Base-by-base conservation (phyloP, 2,797 vertebrate genomes). In the Gallinago solitaria region DNA sequence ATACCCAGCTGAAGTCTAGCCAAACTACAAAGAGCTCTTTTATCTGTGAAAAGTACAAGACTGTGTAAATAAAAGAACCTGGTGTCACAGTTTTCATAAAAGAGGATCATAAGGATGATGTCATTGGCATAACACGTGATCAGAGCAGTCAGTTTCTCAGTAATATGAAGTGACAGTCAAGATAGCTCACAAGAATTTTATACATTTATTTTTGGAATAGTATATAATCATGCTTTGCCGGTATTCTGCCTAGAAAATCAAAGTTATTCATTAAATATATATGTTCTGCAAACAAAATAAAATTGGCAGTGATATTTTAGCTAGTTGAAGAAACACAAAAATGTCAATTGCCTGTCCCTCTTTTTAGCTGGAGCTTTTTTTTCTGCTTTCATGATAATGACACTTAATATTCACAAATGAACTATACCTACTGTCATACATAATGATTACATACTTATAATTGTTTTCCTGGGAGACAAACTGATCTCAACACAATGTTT, bases 111-210 rank as follows among this genome's bases (percentile, higher is more conserved):
- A 73, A 78, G 39, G 54, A 59, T 17, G 9, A 83, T 5, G 0
- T 95, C 91, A 93, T 28, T 70, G 83, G 53, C 57, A 65, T 78
- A 75, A 75, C 23, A 70, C 3, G 0, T 83, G 75, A 97, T 89
- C 56, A 93, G 75, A 95, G 57, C 71, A 96, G 87, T 92, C 86
- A 92, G 37, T 43, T 95, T 88, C 78, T 82, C 91, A 90, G 70
- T 92, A 83, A 87, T 37, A 69, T 0, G 2, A 83, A 95, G 67
- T 14, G n/a, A 79, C 95, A 96, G 63, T 68, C 63, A 76, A 92
- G 89, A 78, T 39, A 94, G 37, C 43, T 96, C 86, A 88, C 35
- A 89, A 74, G 59, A 37, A 94, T 79, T 91, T 89, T 78, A 90
- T 86, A 59, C 15, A 28, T 78, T 86, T 94, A 89, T 96, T 96